Evolutionary conservation across 2,113 vertebrate genomes (phyloP), one percentile per base, ranked within the genome.

Genomic region (Anser brachyrhynchus): DNA sequence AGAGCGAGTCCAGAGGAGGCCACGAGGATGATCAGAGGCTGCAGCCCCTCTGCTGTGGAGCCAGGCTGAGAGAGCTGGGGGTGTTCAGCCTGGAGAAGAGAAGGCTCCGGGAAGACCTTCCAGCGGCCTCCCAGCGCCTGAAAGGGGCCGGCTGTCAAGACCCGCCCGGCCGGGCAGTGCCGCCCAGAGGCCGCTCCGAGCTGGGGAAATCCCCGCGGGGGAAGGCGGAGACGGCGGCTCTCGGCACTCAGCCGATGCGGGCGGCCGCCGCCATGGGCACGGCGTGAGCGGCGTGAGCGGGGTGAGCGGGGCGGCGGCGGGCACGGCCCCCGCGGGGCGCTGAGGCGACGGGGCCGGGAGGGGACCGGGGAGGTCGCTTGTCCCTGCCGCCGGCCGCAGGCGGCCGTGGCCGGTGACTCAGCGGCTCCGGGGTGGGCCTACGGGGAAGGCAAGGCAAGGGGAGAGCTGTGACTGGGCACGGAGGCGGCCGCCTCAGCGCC

Each of bases 241-340:
- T 12, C 75, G 82, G 29, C 74, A 5, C 88, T 96, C 93, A 96
- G 94, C 95, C 96, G 96, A 94, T 89, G 58, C 3, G 70, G 31
- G 78, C 51, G 9, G 79, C 61, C 1, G 65, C 58, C 4, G 71
- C 71, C 73, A 87, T 92, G 94, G 95, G 84, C 35, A n/a, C 35
- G 39, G 49, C 6, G 81, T 94, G 92, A 96, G 20, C 11, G 65
- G 43, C n/a, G n/a, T n/a, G 35, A 35, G 35, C 35, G 35, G 35
- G 35, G 92, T 84, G 67, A 93, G 79, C 44, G 54, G 49, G 37
- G 21, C 44, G 13, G 8, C 41, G 39, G 55, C 12, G 44, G 76
- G 1, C 41, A 43, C 43, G 3, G 65, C 22, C 22, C 51, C 41
- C 41, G 25, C 23, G 23, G 23, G 23, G 20, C 46, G 46, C 51